These are phyloP conservation scores for Antennarius maculatus DNA, from an alignment of 2,797 vertebrate genomes.

Conservation along the genomic window DNA sequence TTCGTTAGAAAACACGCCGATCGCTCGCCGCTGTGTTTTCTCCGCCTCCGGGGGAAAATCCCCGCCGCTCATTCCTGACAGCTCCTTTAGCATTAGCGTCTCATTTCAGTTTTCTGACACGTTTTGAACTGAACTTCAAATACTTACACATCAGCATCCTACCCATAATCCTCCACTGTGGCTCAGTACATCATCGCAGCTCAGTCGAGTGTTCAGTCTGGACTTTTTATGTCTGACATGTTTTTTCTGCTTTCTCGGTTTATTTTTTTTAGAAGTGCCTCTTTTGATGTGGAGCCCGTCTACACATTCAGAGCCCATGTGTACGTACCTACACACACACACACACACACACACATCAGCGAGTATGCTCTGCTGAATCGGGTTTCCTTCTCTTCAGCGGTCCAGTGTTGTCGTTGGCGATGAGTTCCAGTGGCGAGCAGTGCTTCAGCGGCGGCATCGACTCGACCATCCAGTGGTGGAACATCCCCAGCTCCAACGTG, in stretches of 20 bases:
- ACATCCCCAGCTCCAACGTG: constrained; percentile 94
- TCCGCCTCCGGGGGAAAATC: constrained; percentile 16
- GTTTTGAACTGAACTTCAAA: constrained; percentile 11
- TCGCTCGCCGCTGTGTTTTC: neutral
- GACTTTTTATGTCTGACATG: neutral
- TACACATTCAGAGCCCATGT: constrained; percentile 98
- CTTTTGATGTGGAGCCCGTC: constrained; percentile 97
- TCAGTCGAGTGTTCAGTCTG: neutral
- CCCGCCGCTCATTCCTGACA: neutral
- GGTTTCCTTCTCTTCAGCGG: constrained; percentile 77
- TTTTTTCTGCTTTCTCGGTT: neutral
- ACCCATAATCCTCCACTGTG: neutral
- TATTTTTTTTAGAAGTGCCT: constrained; percentile 91
- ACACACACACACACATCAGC: constrained; percentile 5
- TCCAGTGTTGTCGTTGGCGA: constrained; percentile 91
- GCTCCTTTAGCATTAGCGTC: constrained; percentile 32
- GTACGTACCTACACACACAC: constrained; percentile 83
- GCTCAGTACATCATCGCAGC: neutral
- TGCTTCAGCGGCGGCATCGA: constrained; percentile 98
- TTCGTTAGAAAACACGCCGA: too few relatives aligned
- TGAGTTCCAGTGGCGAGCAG: constrained; percentile 94
- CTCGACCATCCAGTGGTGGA: constrained; percentile 98
- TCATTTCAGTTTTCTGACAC: constrained; percentile 14
- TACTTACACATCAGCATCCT: neutral
- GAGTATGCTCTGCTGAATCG: too few relatives aligned